A percentile compares a stretch with the other conserved stretches of the same genome.
phyloP scores from a whole-genome alignment of 2,888 invertebrate genomes.

The Philaethria dido region DNA sequence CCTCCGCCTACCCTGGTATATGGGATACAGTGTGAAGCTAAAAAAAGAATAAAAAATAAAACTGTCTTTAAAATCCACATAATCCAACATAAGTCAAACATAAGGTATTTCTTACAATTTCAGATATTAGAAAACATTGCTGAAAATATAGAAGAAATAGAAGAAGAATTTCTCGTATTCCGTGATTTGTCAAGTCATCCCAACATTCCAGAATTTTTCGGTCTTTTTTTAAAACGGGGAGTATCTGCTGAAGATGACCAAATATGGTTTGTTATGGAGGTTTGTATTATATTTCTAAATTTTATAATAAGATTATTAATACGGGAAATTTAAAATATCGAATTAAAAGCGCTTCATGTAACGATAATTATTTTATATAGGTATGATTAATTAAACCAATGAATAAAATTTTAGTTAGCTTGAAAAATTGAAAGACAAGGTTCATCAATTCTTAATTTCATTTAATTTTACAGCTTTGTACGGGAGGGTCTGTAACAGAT shows the following conservation, averaged over 20 bases:
- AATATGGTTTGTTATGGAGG: slow-evolving; percentile 94
- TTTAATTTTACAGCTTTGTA: slow-evolving; percentile 84
- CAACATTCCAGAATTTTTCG: slow-evolving; percentile 90
- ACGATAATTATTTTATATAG: too few species aligned
- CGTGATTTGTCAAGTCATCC: slow-evolving; percentile 89
- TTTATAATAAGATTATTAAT: neutral
- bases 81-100: too few species aligned
- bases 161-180: slow-evolving; percentile 90
- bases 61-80: too few species aligned
- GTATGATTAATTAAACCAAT: neutral
- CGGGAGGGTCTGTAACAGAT: slow-evolving; percentile 91
- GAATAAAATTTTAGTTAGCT: neutral
- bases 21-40: too few species aligned
- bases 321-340: neutral
- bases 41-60: too few species aligned
- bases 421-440: too few species aligned
- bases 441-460: neutral
- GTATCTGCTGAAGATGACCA: slow-evolving; percentile 87
- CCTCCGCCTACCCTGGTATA: too few species aligned
- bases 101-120: slow-evolving; percentile 17
- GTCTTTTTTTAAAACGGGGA: slow-evolving; percentile 87
- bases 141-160: slow-evolving; percentile 92
- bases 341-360: too few species aligned
- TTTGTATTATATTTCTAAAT: slow-evolving; percentile 58
- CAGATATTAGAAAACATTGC: slow-evolving; percentile 90